Evolutionary conservation across 1,140 invertebrate species (phyloP), one percentile per base, ranked within the genome.

Genomic region (Calephelis nemesis): DNA sequence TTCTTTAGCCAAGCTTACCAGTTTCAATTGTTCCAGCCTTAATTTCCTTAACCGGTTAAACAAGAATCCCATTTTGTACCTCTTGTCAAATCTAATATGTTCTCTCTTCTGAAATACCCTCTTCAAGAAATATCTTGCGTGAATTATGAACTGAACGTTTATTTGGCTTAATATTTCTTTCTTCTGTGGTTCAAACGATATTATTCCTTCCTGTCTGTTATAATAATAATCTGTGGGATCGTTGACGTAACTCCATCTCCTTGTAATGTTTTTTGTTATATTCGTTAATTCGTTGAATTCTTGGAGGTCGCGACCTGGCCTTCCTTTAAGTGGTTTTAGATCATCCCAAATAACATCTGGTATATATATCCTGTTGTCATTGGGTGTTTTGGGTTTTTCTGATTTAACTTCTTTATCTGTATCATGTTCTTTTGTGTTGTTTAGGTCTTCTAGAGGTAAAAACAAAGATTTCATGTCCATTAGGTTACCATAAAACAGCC

Each of bases 31-130:
- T 62, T 85, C 81, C 8, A 65, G 69, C 11, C 69, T 72, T 15
- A 85, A n/a, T 1, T 74, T 63, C 10, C 75, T 68, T 47, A 85
- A 10, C 50, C 79, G 76, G 50, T 80, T 83, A 47, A 83, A 78
- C 0, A 83, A 71, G 48, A 80, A 84, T 0, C 84, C 84, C 4
- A 86, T 63, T 65, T 74, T 77, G 49, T 83, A 84, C 49, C 75
- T 54, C 42, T 69, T 74, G 13, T 75, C 74, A 0, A 15, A 3
- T 7, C 76, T 64, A 10, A 74, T 47, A 0, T 10, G 15, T 1
- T 72, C 19, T 9, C 78, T 77, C 7, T 72, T 68, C 4, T 47
- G 52, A 13, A 84, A 30, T 9, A 71, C 79, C 47, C 64, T 69
- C 12, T 71, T 73, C 0, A 84, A 52, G 9, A 76, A 70, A 49